Percentiles rank a stretch among this genome's conserved stretches.
Conservation (phyloP, 2,888 invertebrate species). For the Drosophila macrospina region DNA sequence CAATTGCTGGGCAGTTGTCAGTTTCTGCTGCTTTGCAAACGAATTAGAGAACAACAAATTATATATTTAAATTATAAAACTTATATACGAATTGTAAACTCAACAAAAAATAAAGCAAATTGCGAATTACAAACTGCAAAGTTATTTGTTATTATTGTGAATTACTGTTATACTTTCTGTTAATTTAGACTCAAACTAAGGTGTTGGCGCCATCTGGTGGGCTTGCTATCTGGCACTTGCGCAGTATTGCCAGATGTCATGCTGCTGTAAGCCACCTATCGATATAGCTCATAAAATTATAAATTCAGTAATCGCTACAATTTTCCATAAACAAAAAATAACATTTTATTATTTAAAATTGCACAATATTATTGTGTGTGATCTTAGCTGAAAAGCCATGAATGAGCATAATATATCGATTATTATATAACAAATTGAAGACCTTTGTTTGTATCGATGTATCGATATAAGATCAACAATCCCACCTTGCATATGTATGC, state of each 20-base stretch:
- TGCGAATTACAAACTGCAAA: slow-evolving; percentile 11
- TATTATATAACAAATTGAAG: not conserved
- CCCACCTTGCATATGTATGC: slow-evolving; percentile 18
- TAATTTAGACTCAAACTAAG: not conserved
- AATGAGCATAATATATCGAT: not conserved
- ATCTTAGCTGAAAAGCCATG: too few relatives aligned
- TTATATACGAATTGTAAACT: slow-evolving; percentile 37
- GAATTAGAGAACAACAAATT: slow-evolving; percentile 28
- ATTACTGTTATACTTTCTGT: not conserved
- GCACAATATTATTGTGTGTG: not conserved
- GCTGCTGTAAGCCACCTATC: slow-evolving; percentile 14
- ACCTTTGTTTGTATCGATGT: slow-evolving; percentile 28
- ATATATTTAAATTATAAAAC: slow-evolving; percentile 25
- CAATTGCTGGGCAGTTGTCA: slow-evolving; percentile 23
- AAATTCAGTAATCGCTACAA: not conserved
- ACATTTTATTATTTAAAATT: not conserved
- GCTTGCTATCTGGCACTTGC: not conserved
- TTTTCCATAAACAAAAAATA: not conserved
- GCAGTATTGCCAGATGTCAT: slow-evolving; percentile 9
- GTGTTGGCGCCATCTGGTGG: slow-evolving; percentile 6
- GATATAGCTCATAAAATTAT: not conserved
- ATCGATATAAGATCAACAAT: slow-evolving; percentile 59
- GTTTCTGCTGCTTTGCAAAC: slow-evolving; percentile 44
- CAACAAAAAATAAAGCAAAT: slow-evolving; percentile 42
- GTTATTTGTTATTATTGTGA: not conserved